Evolutionary conservation across 1,140 invertebrate genomes (phyloP), one percentile per base, ranked within the genome.

Genomic region (Papilio dardanus): DNA sequence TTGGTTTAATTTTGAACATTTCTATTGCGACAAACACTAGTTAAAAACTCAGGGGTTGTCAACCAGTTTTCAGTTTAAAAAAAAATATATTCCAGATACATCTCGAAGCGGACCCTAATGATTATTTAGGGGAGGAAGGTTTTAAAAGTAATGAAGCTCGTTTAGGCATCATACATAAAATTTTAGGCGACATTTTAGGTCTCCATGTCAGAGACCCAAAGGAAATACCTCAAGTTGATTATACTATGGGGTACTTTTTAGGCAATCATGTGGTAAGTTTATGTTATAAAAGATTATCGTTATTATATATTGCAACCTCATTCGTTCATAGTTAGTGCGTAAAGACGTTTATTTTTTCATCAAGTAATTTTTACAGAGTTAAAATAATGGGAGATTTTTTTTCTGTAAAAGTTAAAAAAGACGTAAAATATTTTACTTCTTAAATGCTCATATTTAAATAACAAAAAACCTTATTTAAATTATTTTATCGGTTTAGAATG

Each of bases 131-230:
- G 74, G 95, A 97, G 78, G 95, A 97, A 87, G 93, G 92, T 8
- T 95, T 95, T 80, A 95, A 94, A 89, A 91, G 94, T 75, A 95
- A 97, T 86, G 83, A 92, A 31, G 96, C 95, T 10, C 94, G 97
- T 16, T 88, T 97, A 8, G 96, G 97, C 80, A 97, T 98, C 73
- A 94, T 98, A 14, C 94, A 94, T 42, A 96, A 98, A 92, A 93
- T 98, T 0, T 88, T 98, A 1, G 93, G 93, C 0, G 95, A 95
- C 5, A 95, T 96, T 76, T 88, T 98, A 1, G 95, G 95, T 1
- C 93, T 98, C 4, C 95, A 97, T 83, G 96, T 96, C 75, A 90
- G 86, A 76, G 88, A 90, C n/a, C 79, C 81, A 0, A 67, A 78
- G 4, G 85, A 89, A 68, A 14, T 86, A 0, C 75, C 78, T 0